Evolutionary conservation across 2,888 invertebrate genomes (phyloP).

Genomic region (Lasioglossum pauxillum): DNA sequence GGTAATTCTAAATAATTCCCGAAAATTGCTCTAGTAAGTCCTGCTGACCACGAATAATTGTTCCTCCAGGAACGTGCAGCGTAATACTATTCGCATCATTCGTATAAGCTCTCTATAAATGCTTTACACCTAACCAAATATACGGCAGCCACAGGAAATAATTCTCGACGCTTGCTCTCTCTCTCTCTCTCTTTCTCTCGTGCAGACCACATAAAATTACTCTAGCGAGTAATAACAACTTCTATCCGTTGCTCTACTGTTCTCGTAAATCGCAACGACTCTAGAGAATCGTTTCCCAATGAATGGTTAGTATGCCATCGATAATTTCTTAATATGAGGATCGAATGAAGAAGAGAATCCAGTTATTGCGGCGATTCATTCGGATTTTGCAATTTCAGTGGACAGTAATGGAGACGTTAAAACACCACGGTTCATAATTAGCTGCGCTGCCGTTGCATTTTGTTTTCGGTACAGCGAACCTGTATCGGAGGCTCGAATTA

Average conservation of each 20-base stretch:
- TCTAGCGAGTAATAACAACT: neutral
- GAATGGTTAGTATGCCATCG: neutral
- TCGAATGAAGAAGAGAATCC: neutral
- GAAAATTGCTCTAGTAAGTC: neutral
- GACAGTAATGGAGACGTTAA: neutral
- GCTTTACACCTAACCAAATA: neutral
- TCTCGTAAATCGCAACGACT: neutral
- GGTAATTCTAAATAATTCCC: neutral
- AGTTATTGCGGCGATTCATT: neutral
- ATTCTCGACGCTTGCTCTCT: neutral
- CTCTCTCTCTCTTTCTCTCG: neutral
- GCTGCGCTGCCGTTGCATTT: neutral
- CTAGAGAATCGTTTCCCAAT: neutral
- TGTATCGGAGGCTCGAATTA: slow-evolving; percentile 61
- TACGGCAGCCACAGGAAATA: neutral
- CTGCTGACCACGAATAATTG: neutral
- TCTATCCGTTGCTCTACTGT: neutral
- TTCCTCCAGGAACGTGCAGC: neutral
- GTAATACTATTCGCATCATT: neutral
- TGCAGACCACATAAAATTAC: neutral
- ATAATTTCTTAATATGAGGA: neutral
- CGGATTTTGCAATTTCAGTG: neutral
- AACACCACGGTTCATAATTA: neutral
- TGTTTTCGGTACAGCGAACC: slow-evolving; percentile 20
- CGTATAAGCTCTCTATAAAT: neutral